Evolutionary conservation across 2,113 vertebrate species (phyloP), one percentile per base, ranked within the genome.

Genomic region (Cervus canadensis): DNA sequence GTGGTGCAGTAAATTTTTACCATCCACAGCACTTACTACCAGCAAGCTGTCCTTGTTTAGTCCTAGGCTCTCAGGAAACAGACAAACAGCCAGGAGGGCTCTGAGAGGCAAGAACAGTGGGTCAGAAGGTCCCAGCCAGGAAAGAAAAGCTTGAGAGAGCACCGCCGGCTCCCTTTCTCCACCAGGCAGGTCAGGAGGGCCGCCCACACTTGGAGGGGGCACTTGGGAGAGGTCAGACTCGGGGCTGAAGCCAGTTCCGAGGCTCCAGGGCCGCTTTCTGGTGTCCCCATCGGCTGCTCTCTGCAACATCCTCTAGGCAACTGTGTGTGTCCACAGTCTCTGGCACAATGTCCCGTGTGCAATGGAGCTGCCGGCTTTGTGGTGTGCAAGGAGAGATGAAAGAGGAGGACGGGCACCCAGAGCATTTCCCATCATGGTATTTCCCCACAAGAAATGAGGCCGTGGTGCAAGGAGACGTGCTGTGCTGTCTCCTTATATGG

Each of bases 251-350:
- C 13, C 64, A 59, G 64, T 43, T 88, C 56, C 36, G 14, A 84
- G 48, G 16, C 8, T 15, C 33, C 15, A 62, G 60, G 85, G 78
- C 50, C 81, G 16, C 60, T 89, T 90, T 40, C 71, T 6, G 0
- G 28, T 71, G 96, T 87, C 96, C 36, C 45, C 89, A 79, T 16
- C 3, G 48, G 30, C 6, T 78, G 48, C 36, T 36, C 26, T 87
- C 83, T 81, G 60, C 50, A 92, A 97, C 13, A 15, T 50, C 45
- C 57, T 59, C 97, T 97, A 79, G 45, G 97, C 79, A 97, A 97
- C n/a, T 2, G 4, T 28, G 17, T 59, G 23, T 87, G 64, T 54
- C 67, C 95, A 88, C 82, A 84, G 57, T 5, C 45, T 79, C 93
- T 87, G 95, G 92, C 92, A 79, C 62, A 64, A 97, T 21, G 79